Evolutionary conservation across 2,888 invertebrate genomes (phyloP).

Genomic region (Drosophila recens): DNA sequence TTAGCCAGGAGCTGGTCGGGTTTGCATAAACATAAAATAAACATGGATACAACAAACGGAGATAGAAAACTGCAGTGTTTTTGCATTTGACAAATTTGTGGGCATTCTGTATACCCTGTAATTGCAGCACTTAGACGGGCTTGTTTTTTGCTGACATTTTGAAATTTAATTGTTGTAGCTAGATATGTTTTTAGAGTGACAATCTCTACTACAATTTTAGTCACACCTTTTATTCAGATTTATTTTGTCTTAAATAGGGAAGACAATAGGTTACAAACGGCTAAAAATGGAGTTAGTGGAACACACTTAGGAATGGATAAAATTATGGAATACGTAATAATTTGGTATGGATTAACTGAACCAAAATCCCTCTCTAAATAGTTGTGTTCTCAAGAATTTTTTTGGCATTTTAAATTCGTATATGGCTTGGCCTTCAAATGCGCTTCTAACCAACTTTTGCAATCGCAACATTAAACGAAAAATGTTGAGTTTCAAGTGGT

Average conservation of each 20-base stretch:
- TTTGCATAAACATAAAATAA: conserved; percentile 60
- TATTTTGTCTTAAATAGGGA: no score
- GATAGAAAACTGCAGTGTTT: conserved; percentile 69
- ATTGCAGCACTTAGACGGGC: not conserved
- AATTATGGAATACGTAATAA: no score
- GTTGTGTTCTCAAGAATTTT: no score
- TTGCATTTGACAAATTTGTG: conserved; percentile 73
- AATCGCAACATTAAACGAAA: not conserved
- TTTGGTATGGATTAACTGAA: no score
- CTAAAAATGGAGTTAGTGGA: no score
- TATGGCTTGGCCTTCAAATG: not conserved
- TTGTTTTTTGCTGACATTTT: not conserved
- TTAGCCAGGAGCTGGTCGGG: conserved; percentile 45
- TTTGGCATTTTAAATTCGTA: not conserved
- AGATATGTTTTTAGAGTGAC: no score
- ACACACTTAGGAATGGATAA: no score
- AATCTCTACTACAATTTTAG: no score
- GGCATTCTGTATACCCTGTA: conserved; percentile 38
- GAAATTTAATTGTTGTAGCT: no score
- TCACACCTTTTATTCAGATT: no score
- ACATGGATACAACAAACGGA: conserved; percentile 56
- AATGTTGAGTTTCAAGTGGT: not conserved
- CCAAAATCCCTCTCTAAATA: no score
- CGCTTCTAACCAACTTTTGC: not conserved
- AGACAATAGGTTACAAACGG: no score